Evolutionary conservation across 1,140 invertebrate genomes (phyloP), one percentile per base, ranked within the genome.

Genomic region (Cataglyphis hispanica): DNA sequence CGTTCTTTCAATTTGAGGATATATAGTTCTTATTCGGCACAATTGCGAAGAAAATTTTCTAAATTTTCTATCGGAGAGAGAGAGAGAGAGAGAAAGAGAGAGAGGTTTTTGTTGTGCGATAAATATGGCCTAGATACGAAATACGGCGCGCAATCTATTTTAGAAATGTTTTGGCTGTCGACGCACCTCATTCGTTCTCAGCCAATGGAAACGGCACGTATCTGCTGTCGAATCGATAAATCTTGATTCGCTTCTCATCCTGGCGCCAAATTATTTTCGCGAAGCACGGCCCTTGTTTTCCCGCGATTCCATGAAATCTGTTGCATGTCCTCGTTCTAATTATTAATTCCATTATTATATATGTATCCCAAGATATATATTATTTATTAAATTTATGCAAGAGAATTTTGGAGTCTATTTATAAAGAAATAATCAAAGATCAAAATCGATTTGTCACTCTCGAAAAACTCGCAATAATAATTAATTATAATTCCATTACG

Each of bases 101-200:
- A 50, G 46, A 4, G 43, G 13, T 50, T 83, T 83, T 83, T 83
- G 53, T 60, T 72, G 19, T 25, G 34, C 19, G 78, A 58, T 81
- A 81, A 72, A 72, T 81, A 81, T 72, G 78, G 56, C 67, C 53
- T 34, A 72, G 66, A 72, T 72, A 83, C 25, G 56, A 37, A 37
- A 72, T 81, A 60, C 67, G 50, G 43, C 67, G 67, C 27, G 37
- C 67, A 56, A 84, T 87, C 84, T 87, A 87, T 87, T 87, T 87
- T 80, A 40, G 85, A 80, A 85, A 53, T 86, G 86, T 86, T 87
- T 87, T 86, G 86, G 76, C 84, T 70, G 78, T 87, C 83, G 76
- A 72, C 76, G 37, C 61, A 46, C 56, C 31, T 27, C 80, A 22
- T 70, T 53, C 63, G 46, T 31, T 84, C 34, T 74, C 19, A 13